These are phyloP conservation scores for Typhlichthys subterraneus DNA, from an alignment of 2,797 vertebrate species.

Conservation along the genomic window DNA sequence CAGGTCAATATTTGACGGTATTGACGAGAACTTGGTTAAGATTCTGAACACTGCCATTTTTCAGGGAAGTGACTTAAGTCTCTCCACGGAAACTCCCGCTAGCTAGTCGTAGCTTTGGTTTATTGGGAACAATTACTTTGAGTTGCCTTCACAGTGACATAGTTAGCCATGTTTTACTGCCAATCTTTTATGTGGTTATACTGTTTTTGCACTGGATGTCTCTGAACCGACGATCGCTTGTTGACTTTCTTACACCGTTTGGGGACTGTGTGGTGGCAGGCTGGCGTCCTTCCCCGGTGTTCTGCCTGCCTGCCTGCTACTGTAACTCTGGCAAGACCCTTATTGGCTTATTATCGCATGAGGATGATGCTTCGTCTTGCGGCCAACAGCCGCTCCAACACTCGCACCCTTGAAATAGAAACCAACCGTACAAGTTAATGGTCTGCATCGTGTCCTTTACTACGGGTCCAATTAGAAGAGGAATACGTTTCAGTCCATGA, in stretches of 20 bases:
- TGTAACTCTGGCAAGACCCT: constrained; percentile 9
- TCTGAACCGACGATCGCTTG: constrained; percentile 58
- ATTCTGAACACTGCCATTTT: constrained; percentile 85
- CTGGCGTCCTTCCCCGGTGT: constrained; percentile 53
- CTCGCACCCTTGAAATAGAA: constrained; percentile 49
- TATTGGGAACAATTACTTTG: constrained; percentile 78
- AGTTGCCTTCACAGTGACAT: constrained; percentile 83
- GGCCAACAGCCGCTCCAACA: constrained; percentile 45
- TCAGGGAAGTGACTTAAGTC: constrained; percentile 65
- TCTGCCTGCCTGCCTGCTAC: constrained; percentile 17
- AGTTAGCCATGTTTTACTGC: constrained; percentile 85
- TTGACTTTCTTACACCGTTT: constrained; percentile 53
- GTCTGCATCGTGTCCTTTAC: constrained; percentile 91
- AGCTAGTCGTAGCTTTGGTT: constrained; percentile 76
- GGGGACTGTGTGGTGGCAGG: constrained; percentile 29
- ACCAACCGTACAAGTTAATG: constrained; percentile 81
- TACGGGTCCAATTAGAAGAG: constrained; percentile 79
- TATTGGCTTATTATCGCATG: constrained; percentile 21
- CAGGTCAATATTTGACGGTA: constrained; percentile 39
- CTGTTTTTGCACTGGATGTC: constrained; percentile 81
- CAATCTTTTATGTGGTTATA: constrained; percentile 76
- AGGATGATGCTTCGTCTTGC: constrained; percentile 55
- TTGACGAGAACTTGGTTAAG: constrained; percentile 60
- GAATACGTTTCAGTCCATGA: constrained; percentile 87
- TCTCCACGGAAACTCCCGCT: constrained; percentile 72